These are phyloP conservation scores for Allygus modestus DNA, from an alignment of 2,888 invertebrate species.

Conservation along the genomic window DNA sequence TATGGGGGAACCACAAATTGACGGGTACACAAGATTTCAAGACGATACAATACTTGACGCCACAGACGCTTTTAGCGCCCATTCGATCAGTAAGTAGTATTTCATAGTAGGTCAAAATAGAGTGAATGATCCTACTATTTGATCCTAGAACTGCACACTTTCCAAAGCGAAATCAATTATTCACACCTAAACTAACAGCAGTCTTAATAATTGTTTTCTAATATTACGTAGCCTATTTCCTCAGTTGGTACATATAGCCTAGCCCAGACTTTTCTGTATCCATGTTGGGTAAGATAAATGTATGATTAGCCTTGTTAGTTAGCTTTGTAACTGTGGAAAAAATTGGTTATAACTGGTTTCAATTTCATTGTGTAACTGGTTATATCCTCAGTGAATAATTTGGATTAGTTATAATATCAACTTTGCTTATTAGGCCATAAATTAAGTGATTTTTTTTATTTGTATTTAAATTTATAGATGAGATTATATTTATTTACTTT, in stretches of 20 bases:
- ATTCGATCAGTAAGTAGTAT: slow-evolving; percentile 49
- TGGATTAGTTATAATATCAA: no score
- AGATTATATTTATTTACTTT: no score
- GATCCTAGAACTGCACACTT: neutral
- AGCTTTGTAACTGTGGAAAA: neutral
- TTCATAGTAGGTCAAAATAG: neutral
- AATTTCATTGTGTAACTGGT: neutral
- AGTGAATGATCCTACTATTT: neutral
- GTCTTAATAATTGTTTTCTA: no score
- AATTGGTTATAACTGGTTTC: slow-evolving; percentile 3
- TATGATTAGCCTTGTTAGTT: no score
- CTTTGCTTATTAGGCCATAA: no score
- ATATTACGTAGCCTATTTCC: neutral
- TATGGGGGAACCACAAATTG: slow-evolving; percentile 38
- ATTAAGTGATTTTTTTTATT: no score
- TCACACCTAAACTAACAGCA: neutral
- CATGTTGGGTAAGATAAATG: no score
- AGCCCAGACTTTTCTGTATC: no score
- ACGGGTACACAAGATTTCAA: slow-evolving; percentile 52
- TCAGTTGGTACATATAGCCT: no score
- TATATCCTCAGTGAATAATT: no score
- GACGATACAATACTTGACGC: slow-evolving; percentile 30
- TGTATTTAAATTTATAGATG: no score
- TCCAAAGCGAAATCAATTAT: slow-evolving; percentile 4
- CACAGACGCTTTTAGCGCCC: slow-evolving; percentile 48